Evolutionary conservation across 2,888 invertebrate species (phyloP), one percentile per base, ranked within the genome.

Genomic region (Clanis bilineata): DNA sequence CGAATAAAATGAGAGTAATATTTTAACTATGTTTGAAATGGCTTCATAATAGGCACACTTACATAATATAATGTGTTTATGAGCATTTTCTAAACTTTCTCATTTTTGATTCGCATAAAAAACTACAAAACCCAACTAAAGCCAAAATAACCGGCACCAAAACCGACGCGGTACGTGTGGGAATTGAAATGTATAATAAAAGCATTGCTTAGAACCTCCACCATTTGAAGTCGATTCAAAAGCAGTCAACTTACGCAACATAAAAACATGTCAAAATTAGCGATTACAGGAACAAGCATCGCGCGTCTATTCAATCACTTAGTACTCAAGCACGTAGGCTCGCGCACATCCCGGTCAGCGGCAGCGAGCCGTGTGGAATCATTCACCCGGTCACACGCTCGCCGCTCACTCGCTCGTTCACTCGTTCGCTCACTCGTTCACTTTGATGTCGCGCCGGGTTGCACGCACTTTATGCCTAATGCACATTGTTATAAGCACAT

Each of bases 401-500:
- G 78, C 79, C 75, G 76, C 72, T 79, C 79, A 76, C 71, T 73
- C 80, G 74, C 72, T 79, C 83, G 78, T 72, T 74, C 71, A 69
- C 25, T 72, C 78, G 74, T 72, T 78, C 80, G 75, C 62, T 76
- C 76, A 69, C 64, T 74, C 76, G 70, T 83, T 84, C 86, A 80
- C 90, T 90, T 88, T 90, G 89, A 89, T 88, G 85, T 85, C 67
- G 72, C 67, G 68, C 61, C 73, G 71, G 73, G 66, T 77, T 75
- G 76, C 81, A 87, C 88, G 88, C 89, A 90, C 83, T 86, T 87
- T 74, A 79, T 83, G 81, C 76, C 75, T 71, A 72, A 63, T 83
- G 84, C 76, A 80, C 86, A 79, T 72, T 75, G 76, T 77, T 78
- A 71, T 77, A 80, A 74, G 77, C 76, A 51, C 51, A 76, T 79